phyloP scores from a whole-genome alignment of 2,113 vertebrate genomes.

The Anoplopoma fimbria region DNA sequence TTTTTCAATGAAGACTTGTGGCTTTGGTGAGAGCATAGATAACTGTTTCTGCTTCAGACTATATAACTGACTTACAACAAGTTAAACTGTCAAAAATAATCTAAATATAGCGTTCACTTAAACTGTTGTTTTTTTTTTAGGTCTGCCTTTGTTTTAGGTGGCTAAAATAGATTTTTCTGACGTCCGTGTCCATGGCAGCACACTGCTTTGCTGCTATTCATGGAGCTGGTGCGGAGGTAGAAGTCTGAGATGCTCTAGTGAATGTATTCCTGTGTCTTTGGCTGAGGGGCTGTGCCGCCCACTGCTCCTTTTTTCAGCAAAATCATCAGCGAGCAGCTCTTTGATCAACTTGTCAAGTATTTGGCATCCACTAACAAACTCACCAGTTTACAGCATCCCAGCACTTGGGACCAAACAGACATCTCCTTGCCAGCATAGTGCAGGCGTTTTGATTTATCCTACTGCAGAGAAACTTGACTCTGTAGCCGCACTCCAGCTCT shows the following conservation, averaged over 20 bases:
- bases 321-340: conserved; percentile 47
- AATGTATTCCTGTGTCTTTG: not conserved
- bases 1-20: too few species aligned
- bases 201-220: too few species aligned
- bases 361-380: conserved; percentile 43
- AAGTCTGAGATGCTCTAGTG: not conserved
- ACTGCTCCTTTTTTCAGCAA: conserved; percentile 16
- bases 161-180: not conserved
- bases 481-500: not conserved
- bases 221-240: not conserved
- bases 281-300: conserved; percentile 7
- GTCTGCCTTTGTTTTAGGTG: not conserved
- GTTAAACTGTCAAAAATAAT: too few species aligned
- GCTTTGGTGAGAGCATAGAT: too few species aligned
- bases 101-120: too few species aligned
- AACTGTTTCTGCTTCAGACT: too few species aligned
- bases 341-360: conserved; percentile 52
- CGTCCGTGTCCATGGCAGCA: too few species aligned
- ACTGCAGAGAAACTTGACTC: conserved; percentile 28
- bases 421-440: conserved; percentile 29
- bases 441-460: conserved; percentile 36
- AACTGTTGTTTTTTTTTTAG: not conserved
- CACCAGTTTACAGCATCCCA: conserved; percentile 22
- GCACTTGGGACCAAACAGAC: conserved; percentile 23
- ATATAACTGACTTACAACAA: too few species aligned